Evolutionary conservation across 1,140 invertebrate species (phyloP).

Genomic region (Caenorhabditis remanei): DNA sequence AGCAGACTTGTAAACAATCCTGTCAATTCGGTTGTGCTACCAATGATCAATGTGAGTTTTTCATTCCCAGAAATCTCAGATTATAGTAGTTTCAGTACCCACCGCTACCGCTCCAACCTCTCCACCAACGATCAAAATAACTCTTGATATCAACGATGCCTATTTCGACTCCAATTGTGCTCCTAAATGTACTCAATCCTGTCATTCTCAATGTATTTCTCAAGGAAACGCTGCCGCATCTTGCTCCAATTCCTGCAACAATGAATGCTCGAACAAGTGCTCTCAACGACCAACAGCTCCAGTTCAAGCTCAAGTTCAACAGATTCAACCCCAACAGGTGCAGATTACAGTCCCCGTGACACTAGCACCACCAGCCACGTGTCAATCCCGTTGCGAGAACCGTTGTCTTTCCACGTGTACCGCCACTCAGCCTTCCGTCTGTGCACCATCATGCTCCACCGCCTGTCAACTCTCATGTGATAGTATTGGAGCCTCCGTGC

Average conservation of each 20-base stretch:
- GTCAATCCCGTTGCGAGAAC: constrained; percentile 57
- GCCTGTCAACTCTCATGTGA: constrained; percentile 51
- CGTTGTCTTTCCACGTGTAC: constrained; percentile 57
- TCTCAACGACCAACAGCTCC: neutral
- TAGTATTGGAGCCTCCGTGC: neutral
- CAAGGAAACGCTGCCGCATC: constrained; percentile 49
- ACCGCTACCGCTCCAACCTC: neutral
- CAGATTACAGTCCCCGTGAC: constrained; percentile 27
- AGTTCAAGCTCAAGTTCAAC: constrained; percentile 34
- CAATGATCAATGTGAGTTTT: constrained; percentile 29
- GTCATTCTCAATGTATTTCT: constrained; percentile 61
- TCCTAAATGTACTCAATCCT: constrained; percentile 49
- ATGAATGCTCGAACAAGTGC: constrained; percentile 42
- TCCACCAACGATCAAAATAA: constrained; percentile 56
- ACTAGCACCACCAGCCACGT: constrained; percentile 9
- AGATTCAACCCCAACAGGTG: constrained; percentile 51
- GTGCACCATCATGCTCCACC: constrained; percentile 48
- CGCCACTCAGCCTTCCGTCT: constrained; percentile 21
- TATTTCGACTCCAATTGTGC: constrained; percentile 54
- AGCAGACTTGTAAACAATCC: constrained; percentile 45
- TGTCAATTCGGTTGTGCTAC: constrained; percentile 56
- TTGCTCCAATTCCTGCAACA: constrained; percentile 48
- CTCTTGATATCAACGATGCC: constrained; percentile 57
- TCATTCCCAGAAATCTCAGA: neutral
- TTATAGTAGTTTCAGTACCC: neutral